Evolutionary conservation across 1,140 invertebrate species (phyloP).

Genomic region (Aradophagus sp.): DNA sequence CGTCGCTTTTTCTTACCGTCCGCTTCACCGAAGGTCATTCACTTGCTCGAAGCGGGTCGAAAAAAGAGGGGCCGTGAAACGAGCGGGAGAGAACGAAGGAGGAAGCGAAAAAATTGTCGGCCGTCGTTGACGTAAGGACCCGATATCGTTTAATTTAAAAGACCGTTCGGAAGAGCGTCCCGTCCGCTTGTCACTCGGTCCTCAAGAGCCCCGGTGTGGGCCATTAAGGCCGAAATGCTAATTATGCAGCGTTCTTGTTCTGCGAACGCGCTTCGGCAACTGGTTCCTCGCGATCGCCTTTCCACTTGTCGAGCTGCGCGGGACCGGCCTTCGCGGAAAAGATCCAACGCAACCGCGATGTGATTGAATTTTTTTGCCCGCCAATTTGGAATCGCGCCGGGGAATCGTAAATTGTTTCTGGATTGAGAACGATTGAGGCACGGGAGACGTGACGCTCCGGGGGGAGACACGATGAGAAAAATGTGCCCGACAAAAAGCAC

Average conservation of each 20-base stretch:
- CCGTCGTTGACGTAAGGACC: conserved; percentile 13
- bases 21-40: too few relatives aligned
- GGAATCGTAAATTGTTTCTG: conserved; percentile 6
- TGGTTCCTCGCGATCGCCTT: conserved; percentile 12
- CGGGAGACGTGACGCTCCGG: conserved; percentile 1
- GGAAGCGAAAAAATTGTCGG: conserved; percentile 2
- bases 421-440: neutral
- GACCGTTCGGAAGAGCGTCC: conserved; percentile 22
- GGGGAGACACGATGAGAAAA: conserved; percentile 1
- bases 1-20: too few relatives aligned
- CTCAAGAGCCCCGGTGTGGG: conserved; percentile 29
- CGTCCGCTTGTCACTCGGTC: conserved; percentile 36
- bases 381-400: too few relatives aligned
- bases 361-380: conserved; percentile 19
- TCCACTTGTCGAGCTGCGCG: conserved; percentile 58
- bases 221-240: conserved; percentile 45
- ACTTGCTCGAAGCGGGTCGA: too few relatives aligned
- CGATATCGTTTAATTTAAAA: conserved; percentile 50
- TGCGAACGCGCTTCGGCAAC: conserved; percentile 39
- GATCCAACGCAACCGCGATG: conserved; percentile 60
- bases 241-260: conserved; percentile 46
- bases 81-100: too few relatives aligned
- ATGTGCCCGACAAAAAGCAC: too few relatives aligned
- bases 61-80: too few relatives aligned
- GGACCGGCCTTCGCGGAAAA: conserved; percentile 69